phyloP scores from a whole-genome alignment of 2,113 vertebrate genomes.

The Rhegmatorhina hoffmannsi region DNA sequence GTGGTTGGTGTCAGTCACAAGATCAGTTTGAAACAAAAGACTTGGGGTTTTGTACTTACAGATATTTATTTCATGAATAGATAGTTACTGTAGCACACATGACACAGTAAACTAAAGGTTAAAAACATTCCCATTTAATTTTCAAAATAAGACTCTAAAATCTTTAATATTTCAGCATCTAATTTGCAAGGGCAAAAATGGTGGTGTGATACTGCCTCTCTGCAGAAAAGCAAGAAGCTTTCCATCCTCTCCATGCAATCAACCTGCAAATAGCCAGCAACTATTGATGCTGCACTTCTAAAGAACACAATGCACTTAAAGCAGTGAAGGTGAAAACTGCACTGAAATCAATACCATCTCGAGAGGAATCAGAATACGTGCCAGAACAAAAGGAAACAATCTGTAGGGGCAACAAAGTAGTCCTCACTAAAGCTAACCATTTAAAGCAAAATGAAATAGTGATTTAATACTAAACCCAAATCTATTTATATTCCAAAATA shows the following conservation, averaged over 20 bases:
- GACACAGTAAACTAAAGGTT: not conserved
- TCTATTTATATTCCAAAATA: not conserved
- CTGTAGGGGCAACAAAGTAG: not conserved
- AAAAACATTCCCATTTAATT: not conserved
- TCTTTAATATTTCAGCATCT: not conserved
- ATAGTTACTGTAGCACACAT: not conserved
- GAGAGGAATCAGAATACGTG: not conserved
- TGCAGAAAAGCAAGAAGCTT: constrained; percentile 50
- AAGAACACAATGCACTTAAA: constrained; percentile 1
- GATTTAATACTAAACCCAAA: not conserved
- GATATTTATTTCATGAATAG: not conserved
- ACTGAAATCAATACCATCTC: not conserved
- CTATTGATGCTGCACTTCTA: constrained; percentile 55
- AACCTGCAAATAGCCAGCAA: constrained; percentile 15
- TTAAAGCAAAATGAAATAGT: not conserved
- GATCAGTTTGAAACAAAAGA: not conserved
- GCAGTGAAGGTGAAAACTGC: not conserved
- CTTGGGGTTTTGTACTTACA: not conserved
- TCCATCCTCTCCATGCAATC: constrained; percentile 46
- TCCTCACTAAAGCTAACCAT: not conserved
- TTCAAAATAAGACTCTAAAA: not conserved
- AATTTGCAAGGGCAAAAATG: not conserved
- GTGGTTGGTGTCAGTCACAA: not conserved
- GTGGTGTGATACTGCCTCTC: not conserved
- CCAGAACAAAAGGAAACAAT: not conserved